phyloP scores from a whole-genome alignment of 2,888 invertebrate species.

The Galerucella pusilla region DNA sequence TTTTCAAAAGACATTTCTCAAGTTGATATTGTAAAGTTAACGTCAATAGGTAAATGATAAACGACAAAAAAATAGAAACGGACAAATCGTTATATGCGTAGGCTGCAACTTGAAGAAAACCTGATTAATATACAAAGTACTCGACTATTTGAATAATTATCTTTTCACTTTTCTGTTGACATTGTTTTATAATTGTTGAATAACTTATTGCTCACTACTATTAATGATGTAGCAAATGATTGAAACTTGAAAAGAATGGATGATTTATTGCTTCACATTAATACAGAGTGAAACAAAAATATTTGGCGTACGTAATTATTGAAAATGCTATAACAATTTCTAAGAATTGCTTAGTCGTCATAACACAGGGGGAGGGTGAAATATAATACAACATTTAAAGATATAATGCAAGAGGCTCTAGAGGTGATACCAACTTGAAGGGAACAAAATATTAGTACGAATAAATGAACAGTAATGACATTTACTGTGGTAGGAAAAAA shows the following conservation, averaged over 20 bases:
- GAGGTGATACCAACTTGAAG: too few species aligned
- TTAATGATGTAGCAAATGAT: background rate
- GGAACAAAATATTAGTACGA: too few species aligned
- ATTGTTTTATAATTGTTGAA: constrained; percentile 2
- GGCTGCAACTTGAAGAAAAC: background rate
- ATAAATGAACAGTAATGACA: too few species aligned
- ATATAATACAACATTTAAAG: too few species aligned
- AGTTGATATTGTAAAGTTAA: background rate
- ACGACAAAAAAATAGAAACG: constrained; percentile 4
- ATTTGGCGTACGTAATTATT: too few species aligned
- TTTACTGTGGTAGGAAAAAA: too few species aligned
- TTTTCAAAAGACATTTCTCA: background rate
- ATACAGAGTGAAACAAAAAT: background rate
- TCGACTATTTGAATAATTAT: constrained; percentile 12
- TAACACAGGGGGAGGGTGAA: too few species aligned
- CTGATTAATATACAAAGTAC: background rate
- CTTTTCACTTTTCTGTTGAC: background rate
- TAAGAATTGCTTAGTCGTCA: too few species aligned
- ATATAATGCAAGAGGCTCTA: too few species aligned
- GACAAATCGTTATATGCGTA: constrained; percentile 6
- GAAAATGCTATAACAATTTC: too few species aligned
- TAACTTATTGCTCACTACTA: background rate
- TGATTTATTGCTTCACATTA: background rate
- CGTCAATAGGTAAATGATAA: constrained; percentile 7
- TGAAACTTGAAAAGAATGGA: background rate